These are phyloP conservation scores for Zoanthus sansibaricus DNA, from an alignment of 92 coral and sea anemone genomes.

Conservation along the genomic window DNA sequence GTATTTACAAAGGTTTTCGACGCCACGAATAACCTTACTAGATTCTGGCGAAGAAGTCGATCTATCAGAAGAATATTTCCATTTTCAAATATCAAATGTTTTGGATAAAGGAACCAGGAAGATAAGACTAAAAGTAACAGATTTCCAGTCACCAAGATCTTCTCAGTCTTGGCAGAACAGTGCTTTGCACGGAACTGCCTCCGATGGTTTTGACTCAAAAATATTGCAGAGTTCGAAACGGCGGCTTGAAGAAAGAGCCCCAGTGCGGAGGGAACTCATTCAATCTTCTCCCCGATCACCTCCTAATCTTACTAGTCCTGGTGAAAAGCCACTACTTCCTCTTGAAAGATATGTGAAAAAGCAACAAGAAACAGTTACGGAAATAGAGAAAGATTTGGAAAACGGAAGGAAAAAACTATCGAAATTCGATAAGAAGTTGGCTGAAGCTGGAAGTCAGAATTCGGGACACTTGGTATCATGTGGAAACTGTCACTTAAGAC, in stretches of 20 bases:
- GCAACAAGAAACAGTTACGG: not conserved
- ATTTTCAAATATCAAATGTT: slow-evolving; percentile 47
- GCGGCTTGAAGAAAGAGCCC: not conserved
- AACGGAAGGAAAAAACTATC: slow-evolving; percentile 5
- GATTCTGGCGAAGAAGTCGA: slow-evolving; percentile 55
- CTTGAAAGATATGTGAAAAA: slow-evolving; percentile 52
- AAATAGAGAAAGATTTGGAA: too few species aligned
- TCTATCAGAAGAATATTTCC: slow-evolving; percentile 52
- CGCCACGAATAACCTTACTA: not conserved
- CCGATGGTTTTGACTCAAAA: not conserved
- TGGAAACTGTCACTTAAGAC: slow-evolving; percentile 60
- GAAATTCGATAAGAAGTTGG: slow-evolving; percentile 31
- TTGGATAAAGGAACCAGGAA: slow-evolving; percentile 53
- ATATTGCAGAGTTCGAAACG: not conserved
- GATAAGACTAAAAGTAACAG: slow-evolving; percentile 48
- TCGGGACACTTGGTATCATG: slow-evolving; percentile 45
- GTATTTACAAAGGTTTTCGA: slow-evolving; percentile 28
- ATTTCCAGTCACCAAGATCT: slow-evolving; percentile 41
- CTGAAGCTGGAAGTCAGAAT: slow-evolving; percentile 48
- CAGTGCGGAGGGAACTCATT: not conserved
- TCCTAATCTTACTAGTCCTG: not conserved
- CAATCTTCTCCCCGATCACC: not conserved
- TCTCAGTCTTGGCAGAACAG: not conserved
- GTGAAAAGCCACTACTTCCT: slow-evolving; percentile 19
- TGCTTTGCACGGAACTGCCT: not conserved